These are phyloP conservation scores for Diphyllodes magnificus DNA, from an alignment of 2,113 vertebrate species.

Conservation along the genomic window DNA sequence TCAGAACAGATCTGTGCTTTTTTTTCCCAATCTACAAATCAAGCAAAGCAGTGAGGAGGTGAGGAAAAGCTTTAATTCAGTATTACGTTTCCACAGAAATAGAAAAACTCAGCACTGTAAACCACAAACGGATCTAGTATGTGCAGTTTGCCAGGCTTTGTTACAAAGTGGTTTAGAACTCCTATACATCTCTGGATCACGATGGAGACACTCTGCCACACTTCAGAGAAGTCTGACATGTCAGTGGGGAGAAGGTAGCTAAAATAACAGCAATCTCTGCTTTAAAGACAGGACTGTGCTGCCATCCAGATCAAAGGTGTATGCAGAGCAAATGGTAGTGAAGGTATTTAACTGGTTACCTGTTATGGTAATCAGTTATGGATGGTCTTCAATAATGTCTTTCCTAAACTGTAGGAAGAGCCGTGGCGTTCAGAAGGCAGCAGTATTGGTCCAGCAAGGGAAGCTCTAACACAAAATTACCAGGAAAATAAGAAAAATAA, in stretches of 20 bases:
- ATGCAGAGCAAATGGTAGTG: neutral
- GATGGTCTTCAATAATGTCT: no score
- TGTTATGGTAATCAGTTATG: no score
- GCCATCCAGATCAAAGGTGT: neutral
- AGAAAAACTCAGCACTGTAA: neutral
- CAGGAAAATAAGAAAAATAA: neutral
- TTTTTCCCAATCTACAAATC: neutral
- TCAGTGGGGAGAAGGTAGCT: neutral
- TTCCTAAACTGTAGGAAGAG: neutral
- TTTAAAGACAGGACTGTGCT: neutral
- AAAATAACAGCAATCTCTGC: neutral
- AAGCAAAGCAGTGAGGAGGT: neutral
- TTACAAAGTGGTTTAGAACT: neutral
- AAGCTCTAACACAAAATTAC: neutral
- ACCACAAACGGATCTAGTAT: neutral
- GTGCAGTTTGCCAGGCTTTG: neutral
- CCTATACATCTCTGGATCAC: neutral
- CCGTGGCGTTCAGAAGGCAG: neutral
- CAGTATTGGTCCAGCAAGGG: neutral
- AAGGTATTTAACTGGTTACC: neutral
- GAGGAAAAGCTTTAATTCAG: neutral
- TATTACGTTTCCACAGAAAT: neutral
- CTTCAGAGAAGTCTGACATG: neutral
- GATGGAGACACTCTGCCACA: neutral
- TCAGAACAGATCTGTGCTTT: neutral